phyloP scores from a whole-genome alignment of 2,888 invertebrate species.

The Apomyelois bistriatella region DNA sequence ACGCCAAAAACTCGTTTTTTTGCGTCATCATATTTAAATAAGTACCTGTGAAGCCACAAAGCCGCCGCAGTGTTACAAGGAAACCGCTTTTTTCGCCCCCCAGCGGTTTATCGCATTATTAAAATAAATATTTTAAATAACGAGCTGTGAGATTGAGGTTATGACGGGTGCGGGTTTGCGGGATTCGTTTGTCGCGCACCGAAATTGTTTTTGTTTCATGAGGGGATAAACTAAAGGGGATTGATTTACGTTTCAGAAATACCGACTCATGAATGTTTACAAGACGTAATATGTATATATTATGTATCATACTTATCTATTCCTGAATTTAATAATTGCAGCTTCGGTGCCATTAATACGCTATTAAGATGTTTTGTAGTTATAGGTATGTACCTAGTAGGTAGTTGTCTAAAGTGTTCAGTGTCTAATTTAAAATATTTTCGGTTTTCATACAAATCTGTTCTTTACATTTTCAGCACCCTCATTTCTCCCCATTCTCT shows the following conservation, averaged over 20 bases:
- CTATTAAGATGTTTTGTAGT: too few species aligned
- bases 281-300: not conserved
- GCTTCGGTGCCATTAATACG: too few species aligned
- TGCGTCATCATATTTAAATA: conserved; percentile 13
- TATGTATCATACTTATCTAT: not conserved
- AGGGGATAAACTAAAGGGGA: conserved; percentile 24
- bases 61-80: conserved; percentile 27
- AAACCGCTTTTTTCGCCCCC: conserved; percentile 27
- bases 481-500: conserved; percentile 30
- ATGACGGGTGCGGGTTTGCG: conserved; percentile 29
- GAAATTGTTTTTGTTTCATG: conserved; percentile 40
- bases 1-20: conserved; percentile 11
- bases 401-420: too few species aligned
- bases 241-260: not conserved
- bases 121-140: conserved; percentile 51
- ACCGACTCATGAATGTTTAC: not conserved
- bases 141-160: conserved; percentile 38
- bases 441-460: too few species aligned
- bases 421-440: too few species aligned
- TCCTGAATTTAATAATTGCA: not conserved
- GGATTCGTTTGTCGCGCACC: conserved; percentile 33
- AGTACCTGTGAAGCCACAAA: conserved; percentile 27
- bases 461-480: conserved; percentile 25
- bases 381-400: too few species aligned
- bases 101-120: conserved; percentile 37